Conservation (phyloP, 2,888 invertebrate genomes). For the Dynastes maya region DNA sequence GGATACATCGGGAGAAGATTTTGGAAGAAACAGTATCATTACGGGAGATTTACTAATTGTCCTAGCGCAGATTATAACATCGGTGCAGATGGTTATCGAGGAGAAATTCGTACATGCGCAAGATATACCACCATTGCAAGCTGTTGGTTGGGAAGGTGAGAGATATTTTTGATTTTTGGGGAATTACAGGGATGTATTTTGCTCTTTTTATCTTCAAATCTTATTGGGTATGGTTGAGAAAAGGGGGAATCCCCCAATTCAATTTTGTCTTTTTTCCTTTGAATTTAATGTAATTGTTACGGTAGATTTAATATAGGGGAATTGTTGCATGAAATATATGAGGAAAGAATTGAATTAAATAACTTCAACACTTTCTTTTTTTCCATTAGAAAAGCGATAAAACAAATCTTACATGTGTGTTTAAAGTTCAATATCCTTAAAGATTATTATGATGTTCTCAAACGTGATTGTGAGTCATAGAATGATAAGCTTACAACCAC, state of each 20-base stretch:
- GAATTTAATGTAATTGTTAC: too few species aligned
- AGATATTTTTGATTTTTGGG: not conserved
- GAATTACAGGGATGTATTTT: too few species aligned
- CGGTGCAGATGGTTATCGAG: conserved; percentile 95
- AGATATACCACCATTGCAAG: conserved; percentile 92
- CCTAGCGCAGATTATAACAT: conserved; percentile 85
- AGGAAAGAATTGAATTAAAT: too few species aligned
- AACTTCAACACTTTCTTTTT: too few species aligned
- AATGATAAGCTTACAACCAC: not conserved
- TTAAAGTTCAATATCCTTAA: conserved; percentile 19
- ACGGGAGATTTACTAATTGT: conserved; percentile 86
- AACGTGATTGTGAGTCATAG: conserved; percentile 25
- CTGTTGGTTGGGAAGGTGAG: conserved; percentile 93
- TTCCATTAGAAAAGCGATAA: too few species aligned
- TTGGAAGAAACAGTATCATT: conserved; percentile 81
- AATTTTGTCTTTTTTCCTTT: too few species aligned
- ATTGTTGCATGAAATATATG: too few species aligned
- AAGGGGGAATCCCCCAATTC: too few species aligned
- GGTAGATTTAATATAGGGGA: too few species aligned
- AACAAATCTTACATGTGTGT: too few species aligned
- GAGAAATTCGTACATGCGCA: conserved; percentile 90
- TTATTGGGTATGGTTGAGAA: too few species aligned
- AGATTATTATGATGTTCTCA: not conserved
- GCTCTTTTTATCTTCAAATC: too few species aligned
- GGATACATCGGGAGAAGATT: conserved; percentile 66